Conservation (phyloP, 2,113 vertebrate species). For the Mobula hypostoma region DNA sequence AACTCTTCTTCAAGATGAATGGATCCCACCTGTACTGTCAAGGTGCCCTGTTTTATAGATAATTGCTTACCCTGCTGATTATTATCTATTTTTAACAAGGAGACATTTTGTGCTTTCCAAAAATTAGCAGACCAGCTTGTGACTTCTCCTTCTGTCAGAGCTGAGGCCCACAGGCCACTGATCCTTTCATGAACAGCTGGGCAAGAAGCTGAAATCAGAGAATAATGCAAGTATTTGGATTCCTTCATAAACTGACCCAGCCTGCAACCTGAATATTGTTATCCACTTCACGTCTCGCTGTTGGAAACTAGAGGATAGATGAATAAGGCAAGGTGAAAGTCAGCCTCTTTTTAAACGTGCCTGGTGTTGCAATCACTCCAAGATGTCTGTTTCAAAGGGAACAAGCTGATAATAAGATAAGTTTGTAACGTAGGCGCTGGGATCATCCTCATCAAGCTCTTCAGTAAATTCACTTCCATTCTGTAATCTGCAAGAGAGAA, state of each 20-base stretch:
- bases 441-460: conserved; percentile 69
- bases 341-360: not conserved
- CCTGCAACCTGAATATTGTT: not conserved
- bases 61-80: not conserved
- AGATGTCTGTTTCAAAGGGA: conserved; percentile 91
- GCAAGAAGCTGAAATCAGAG: not conserved
- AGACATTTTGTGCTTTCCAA: not conserved
- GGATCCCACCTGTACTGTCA: not conserved
- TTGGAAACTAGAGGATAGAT: not conserved
- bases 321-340: not conserved
- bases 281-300: not conserved
- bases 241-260: conserved; percentile 1
- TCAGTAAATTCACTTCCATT: conserved; percentile 70
- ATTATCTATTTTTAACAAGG: not conserved
- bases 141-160: not conserved
- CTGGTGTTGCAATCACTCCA: conserved; percentile 66
- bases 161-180: not conserved
- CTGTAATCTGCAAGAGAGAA: conserved; percentile 66
- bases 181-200: not conserved
- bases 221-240: not conserved
- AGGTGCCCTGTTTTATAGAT: too few relatives aligned
- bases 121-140: not conserved
- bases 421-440: conserved; percentile 88
- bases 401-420: conserved; percentile 93
- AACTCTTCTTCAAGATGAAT: not conserved